Percentiles rank a stretch among this genome's conserved stretches.
Conservation (phyloP, 2,113 vertebrate genomes). For the Tenrec ecaudatus region DNA sequence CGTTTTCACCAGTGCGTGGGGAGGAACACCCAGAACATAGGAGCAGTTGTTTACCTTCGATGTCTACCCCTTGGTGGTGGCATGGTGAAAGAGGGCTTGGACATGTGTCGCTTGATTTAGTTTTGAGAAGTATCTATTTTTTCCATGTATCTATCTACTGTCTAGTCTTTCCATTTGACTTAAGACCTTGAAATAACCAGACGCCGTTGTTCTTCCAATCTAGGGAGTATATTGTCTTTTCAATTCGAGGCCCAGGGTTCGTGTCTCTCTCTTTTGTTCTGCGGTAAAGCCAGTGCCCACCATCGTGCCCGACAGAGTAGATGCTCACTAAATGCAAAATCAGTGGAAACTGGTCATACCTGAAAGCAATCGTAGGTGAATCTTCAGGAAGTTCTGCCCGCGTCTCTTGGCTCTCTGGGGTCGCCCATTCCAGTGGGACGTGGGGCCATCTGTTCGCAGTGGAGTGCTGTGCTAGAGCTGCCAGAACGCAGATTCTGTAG, state of each 20-base stretch:
- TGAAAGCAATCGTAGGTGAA: not conserved
- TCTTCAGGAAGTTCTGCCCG: not conserved
- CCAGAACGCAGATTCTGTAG: no score
- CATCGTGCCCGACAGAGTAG: not conserved
- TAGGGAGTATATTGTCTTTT: not conserved
- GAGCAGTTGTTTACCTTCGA: not conserved
- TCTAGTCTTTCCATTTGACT: not conserved
- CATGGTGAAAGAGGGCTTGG: conserved; percentile 4
- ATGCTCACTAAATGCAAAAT: not conserved
- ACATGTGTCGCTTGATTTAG: not conserved
- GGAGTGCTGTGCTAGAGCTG: no score
- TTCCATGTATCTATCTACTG: not conserved
- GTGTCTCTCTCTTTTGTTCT: not conserved
- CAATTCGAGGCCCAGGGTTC: conserved; percentile 17
- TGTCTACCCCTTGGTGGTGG: not conserved
- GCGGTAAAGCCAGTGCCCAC: not conserved
- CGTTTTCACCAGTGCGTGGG: not conserved
- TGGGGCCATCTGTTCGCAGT: not conserved
- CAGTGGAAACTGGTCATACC: not conserved
- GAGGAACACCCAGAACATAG: not conserved
- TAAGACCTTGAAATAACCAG: conserved; percentile 13
- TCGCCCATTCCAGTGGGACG: not conserved
- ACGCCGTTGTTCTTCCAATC: not conserved
- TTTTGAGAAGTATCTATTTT: no score
- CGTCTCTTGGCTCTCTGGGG: not conserved